Base-by-base conservation (phyloP, 35 echinoderm and acorn worm genomes). In the Ophiothrix spiculata region DNA sequence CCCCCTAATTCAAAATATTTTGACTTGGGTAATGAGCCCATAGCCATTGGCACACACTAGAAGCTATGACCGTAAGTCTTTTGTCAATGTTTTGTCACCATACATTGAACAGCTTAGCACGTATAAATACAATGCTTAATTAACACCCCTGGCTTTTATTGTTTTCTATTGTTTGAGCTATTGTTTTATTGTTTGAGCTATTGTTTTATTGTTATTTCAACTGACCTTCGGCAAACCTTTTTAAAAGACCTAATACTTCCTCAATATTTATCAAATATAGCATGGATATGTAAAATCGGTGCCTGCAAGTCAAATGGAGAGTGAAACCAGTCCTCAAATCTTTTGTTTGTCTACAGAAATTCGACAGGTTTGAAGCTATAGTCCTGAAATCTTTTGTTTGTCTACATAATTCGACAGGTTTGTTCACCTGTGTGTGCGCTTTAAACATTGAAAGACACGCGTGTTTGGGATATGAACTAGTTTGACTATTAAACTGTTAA, bases 51-150 rank as follows among this genome's bases (percentile, higher is more conserved):
- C 1, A 69, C 10, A n/a, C n/a, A n/a, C n/a, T n/a, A n/a, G n/a
- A n/a, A n/a, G n/a, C n/a, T n/a, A 69, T 69, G 60, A 69, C 60
- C 60, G 60, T 69, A 15, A 69, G 60, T 10, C 60, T 15, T 12
- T 69, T 69, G 3, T 25, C 17, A 28, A 25, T 69, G 3, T 69
- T 69, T 69, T 69, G 60, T 69, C 60, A 15, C 60, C 60, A 12
- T 69, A n/a, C n/a, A n/a, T 69, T 69, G 60, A 69, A 15, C 60
- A 28, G 60, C 17, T 69, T 69, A n/a, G 60, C 17, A 69, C 29
- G 8, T 69, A 69, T 69, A 69, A 69, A 69, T 69, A 69, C 60
- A 69, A 69, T 69, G 25, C 60, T 15, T 69, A 69, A 69, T 69
- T 69, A 69, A 69, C 60, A 69, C 60, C 60, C 10, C 3, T 69